These are phyloP conservation scores for Luperina nickerlii DNA, from an alignment of 2,888 invertebrate species.

Conservation along the genomic window DNA sequence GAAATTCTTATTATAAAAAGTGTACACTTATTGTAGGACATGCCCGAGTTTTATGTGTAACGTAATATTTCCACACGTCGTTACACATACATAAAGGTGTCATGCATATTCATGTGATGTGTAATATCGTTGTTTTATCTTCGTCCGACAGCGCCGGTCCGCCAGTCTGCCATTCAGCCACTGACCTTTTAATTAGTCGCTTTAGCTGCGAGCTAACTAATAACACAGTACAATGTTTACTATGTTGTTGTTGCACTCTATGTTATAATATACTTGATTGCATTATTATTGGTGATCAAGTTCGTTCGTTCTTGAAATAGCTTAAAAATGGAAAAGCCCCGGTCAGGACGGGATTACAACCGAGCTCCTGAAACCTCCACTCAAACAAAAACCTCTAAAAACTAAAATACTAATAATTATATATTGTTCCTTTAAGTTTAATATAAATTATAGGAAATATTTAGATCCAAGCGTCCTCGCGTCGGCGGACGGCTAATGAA, in stretches of 20 bases:
- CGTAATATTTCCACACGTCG: neutral
- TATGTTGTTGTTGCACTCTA: neutral
- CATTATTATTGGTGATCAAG: neutral
- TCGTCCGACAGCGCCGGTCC: neutral
- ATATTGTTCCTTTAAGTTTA: no score
- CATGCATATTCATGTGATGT: slow-evolving; percentile 36
- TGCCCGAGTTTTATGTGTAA: no score
- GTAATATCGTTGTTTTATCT: slow-evolving; percentile 10
- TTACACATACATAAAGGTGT: neutral
- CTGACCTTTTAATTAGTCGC: slow-evolving; percentile 28
- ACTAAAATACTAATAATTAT: no score
- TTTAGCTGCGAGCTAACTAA: neutral
- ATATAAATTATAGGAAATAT: no score
- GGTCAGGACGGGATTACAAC: neutral
- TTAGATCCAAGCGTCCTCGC: no score
- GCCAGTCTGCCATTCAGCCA: neutral
- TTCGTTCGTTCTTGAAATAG: neutral
- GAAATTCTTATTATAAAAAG: neutral
- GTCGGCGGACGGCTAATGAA: no score
- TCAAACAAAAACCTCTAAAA: no score
- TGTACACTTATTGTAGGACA: neutral
- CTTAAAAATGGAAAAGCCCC: neutral
- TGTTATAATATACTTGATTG: neutral
- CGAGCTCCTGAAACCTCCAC: no score
- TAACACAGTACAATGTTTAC: neutral